phyloP scores from a whole-genome alignment of 2,113 vertebrate species.

The Arothron firmamentum region DNA sequence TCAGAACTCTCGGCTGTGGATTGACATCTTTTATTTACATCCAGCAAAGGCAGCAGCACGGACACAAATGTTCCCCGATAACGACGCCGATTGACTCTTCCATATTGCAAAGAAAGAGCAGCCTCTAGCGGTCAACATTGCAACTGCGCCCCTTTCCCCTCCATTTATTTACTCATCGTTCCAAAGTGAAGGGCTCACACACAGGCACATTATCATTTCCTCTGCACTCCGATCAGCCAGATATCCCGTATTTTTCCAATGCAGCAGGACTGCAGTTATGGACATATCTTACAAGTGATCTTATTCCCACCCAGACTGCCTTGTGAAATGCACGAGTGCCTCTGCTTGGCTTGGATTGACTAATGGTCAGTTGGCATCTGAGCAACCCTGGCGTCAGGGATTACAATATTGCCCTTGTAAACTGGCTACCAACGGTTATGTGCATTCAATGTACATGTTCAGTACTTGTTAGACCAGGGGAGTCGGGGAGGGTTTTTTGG shows the following conservation, averaged over 20 bases:
- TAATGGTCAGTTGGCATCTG: slow-evolving; percentile 32
- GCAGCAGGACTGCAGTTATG: slow-evolving; percentile 5
- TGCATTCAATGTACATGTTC: slow-evolving; percentile 13
- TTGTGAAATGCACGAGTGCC: no score
- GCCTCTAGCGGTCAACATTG: slow-evolving; percentile 65
- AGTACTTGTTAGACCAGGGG: neutral
- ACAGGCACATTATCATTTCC: slow-evolving; percentile 1
- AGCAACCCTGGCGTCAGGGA: slow-evolving; percentile 22
- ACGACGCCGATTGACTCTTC: neutral
- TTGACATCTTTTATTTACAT: no score
- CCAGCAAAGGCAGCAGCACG: slow-evolving; percentile 1
- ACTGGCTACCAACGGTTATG: neutral
- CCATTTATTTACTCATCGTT: slow-evolving; percentile 10
- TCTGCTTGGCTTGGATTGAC: slow-evolving; percentile 9
- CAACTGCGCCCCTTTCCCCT: neutral
- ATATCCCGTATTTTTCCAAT: slow-evolving; percentile 2
- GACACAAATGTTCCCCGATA: slow-evolving; percentile 6
- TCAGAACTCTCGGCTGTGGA: no score
- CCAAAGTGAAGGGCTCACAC: slow-evolving; percentile 2
- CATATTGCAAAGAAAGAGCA: slow-evolving; percentile 55
- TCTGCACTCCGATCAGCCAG: neutral
- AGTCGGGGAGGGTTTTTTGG: no score
- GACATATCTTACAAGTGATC: no score
- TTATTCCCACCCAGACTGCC: no score
- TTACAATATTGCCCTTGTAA: slow-evolving; percentile 44